A percentile compares a stretch with the other conserved stretches of the same genome.
Conservation (phyloP, 1,140 invertebrate species). For the Drosophila tani region DNA sequence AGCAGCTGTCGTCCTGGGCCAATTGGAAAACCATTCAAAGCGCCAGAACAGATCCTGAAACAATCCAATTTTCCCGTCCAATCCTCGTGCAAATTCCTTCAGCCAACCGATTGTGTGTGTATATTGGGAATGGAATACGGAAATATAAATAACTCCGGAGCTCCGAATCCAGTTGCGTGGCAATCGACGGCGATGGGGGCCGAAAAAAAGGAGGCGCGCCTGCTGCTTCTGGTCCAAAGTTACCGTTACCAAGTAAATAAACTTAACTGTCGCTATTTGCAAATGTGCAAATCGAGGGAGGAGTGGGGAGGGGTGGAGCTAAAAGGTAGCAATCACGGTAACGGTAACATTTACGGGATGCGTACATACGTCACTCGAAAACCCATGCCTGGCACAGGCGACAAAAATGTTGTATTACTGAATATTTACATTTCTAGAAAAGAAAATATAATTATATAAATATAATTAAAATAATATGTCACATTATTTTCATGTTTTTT, state of each 20-base stretch:
- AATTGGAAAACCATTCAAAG: conserved; percentile 67
- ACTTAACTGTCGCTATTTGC: conserved; percentile 77
- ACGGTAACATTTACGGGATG: conserved; percentile 39
- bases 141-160: conserved; percentile 59
- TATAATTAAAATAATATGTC: too few species aligned
- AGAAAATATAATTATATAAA: too few species aligned
- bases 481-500: too few species aligned
- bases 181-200: conserved; percentile 42
- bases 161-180: conserved; percentile 64
- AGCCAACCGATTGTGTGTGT: conserved; percentile 37
- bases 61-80: not conserved
- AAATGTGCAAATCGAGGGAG: conserved; percentile 12
- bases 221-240: conserved; percentile 27
- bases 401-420: not conserved
- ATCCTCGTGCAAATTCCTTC: conserved; percentile 8
- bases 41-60: not conserved
- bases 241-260: conserved; percentile 80
- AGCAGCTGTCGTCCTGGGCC: conserved; percentile 67
- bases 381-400: not conserved
- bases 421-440: not conserved
- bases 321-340: conserved; percentile 5
- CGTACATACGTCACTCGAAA: conserved; percentile 48
- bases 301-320: not conserved
- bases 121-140: conserved; percentile 34
- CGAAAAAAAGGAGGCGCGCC: conserved; percentile 1